Evolutionary conservation across 2,797 vertebrate species (phyloP), one percentile per base, ranked within the genome.

Genomic region (Selene dorsalis): DNA sequence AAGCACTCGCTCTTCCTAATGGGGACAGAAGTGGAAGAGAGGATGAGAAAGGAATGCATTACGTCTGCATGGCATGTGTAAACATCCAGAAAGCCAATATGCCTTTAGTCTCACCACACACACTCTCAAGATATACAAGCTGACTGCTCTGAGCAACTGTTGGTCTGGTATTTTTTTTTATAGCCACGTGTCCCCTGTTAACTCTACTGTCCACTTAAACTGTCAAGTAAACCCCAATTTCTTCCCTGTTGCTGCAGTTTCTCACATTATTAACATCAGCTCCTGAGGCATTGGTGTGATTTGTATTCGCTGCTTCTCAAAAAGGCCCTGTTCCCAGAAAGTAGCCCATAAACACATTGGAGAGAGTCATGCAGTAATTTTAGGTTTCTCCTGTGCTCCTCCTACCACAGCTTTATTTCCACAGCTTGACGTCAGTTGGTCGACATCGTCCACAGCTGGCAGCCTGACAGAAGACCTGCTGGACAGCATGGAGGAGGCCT

Each of bases 1-100:
- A 83, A 70, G 71, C 62, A 61, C 73, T 80, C 24, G 45, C 62
- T 80, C 69, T 73, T 85, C 74, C 77, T 82, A 87, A 85, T 82
- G 84, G 82, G 79, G 86, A 84, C 82, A 88, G 77, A 79, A 82
- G 77, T 80, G 59, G 80, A 83, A 57, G 79, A 84, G 79, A 83
- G 80, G 85, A 88, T 84, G 80, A 81, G 72, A 87, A 80, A 88
- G 86, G 90, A 92, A 88, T 91, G 88, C 87, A 89, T 91, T 91
- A 91, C 81, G 72, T 90, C 80, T 89, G 62, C 63, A 58, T 82
- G 88, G 87, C 81, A 88, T 93, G 90, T 84, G 84, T 91, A 92
- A 92, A 92, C 90, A 93, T 89, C 79, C 73, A 86, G 73, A 87
- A 84, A 91, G 76, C 82, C 78, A 90, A 82, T 87, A 82, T 89